These are phyloP conservation scores for Drosophila kambysellisi DNA, from an alignment of 2,888 invertebrate genomes.

Conservation along the genomic window DNA sequence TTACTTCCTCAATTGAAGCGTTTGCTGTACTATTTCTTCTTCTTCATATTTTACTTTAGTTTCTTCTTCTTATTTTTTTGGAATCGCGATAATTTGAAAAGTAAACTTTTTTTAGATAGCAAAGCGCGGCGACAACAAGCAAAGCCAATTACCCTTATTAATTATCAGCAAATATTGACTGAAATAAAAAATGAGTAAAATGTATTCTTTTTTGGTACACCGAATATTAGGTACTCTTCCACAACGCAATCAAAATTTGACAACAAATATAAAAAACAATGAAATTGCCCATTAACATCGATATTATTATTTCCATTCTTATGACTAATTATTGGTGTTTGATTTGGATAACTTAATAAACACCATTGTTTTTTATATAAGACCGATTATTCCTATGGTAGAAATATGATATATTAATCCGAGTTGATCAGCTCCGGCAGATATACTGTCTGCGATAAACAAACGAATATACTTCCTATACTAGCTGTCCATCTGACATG, in stretches of 20 bases:
- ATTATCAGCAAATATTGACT: slow-evolving; percentile 71
- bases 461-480: neutral
- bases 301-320: neutral
- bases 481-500: neutral
- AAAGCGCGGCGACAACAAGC: slow-evolving; percentile 50
- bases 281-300: neutral
- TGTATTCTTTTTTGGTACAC: neutral
- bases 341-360: no score
- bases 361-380: no score
- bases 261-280: neutral
- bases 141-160: slow-evolving; percentile 71
- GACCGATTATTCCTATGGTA: no score
- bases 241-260: neutral
- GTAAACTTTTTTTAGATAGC: slow-evolving; percentile 46
- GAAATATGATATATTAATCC: neutral
- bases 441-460: neutral
- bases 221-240: neutral
- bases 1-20: slow-evolving; percentile 34
- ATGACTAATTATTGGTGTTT: neutral
- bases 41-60: neutral
- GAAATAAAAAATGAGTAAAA: neutral
- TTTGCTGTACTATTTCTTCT: slow-evolving; percentile 20
- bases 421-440: neutral
- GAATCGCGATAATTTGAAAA: slow-evolving; percentile 53
- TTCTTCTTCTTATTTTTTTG: neutral